A percentile compares a stretch with the other conserved stretches of the same genome.
Conservation (phyloP, 2,113 vertebrate species). For the Eubucco bourcierii region DNA sequence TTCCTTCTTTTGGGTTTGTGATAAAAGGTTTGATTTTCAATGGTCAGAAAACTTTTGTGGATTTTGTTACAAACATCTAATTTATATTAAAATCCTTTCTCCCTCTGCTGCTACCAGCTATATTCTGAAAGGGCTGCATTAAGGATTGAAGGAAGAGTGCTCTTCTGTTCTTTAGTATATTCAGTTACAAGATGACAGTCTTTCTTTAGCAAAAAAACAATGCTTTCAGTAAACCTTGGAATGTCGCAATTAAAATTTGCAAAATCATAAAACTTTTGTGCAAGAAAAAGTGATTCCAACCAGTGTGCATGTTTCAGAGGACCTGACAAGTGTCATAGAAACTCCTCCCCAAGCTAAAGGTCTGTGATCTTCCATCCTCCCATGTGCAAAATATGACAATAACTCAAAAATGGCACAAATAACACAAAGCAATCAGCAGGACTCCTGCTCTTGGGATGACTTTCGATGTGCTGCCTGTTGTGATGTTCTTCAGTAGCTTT, state of each 20-base stretch:
- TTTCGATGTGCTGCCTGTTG: neutral
- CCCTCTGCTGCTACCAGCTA: neutral
- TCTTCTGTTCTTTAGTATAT: neutral
- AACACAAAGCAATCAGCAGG: neutral
- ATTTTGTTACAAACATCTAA: neutral
- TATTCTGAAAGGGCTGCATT: neutral
- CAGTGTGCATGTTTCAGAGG: neutral
- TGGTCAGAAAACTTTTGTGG: neutral
- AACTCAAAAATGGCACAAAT: neutral
- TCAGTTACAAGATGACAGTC: neutral
- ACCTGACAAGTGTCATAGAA: neutral
- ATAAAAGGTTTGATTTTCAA: neutral
- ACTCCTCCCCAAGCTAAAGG: accelerated
- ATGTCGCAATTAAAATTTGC: neutral
- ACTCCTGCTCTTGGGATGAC: neutral
- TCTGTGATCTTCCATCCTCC: neutral
- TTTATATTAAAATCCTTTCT: neutral
- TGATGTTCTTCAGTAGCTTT: slow-evolving; percentile 35
- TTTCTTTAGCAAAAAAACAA: neutral
- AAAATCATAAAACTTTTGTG: neutral
- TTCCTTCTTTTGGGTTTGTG: neutral
- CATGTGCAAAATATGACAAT: neutral
- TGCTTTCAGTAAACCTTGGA: neutral
- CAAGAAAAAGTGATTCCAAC: neutral
- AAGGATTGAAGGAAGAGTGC: neutral